Evolutionary conservation across 2,113 vertebrate genomes (phyloP), one percentile per base, ranked within the genome.

Genomic region (Oncorhynchus clarkii): DNA sequence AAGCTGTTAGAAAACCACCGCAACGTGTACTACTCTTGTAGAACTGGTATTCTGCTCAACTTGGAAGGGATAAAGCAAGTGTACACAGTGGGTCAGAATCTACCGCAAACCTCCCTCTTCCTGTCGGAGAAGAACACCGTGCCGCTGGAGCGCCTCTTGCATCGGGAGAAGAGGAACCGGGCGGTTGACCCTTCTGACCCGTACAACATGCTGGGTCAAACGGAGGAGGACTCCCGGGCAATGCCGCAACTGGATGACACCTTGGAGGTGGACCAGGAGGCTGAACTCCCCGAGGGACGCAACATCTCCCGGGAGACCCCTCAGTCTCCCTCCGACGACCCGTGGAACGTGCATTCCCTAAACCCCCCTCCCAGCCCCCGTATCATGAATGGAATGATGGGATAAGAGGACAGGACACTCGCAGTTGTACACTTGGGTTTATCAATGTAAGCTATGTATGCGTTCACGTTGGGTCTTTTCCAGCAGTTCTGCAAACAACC

Each of bases 1-100:
- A 92, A 85, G 75, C 95, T 95, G 0, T 92, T 99, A 89, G 97
- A 99, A 72, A 99, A 98, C 4, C 95, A 96, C 62, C 94, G 94
- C 0, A 96, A 98, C 65, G 93, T 98, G 68, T 98, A 98, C 89
- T 95, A 93, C 3, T 98, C 97, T 9, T 91, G 90, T 31, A 92
- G 92, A 77, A 93, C 95, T 71, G 88, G 88, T 69, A 94, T 96
- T 77, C 87, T 98, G n/a, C 89, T 99, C 78, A 96, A 96, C 87
- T 89, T 99, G 82, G 96, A 96, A 72, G 95, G 94, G 27, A 88
- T 90, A 3, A 95, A 95, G 80, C 91, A 95, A 86, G 82, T 90
- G 76, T 95, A 93, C 82, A 70, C 88, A 0, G 92, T 91, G 0
- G 94, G 95, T 13, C 91, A 90, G 89, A 96, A 96, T 79, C 92